Evolutionary conservation across 1,140 invertebrate genomes (phyloP).

Genomic region (Pseudomyrmex flavicornis): DNA sequence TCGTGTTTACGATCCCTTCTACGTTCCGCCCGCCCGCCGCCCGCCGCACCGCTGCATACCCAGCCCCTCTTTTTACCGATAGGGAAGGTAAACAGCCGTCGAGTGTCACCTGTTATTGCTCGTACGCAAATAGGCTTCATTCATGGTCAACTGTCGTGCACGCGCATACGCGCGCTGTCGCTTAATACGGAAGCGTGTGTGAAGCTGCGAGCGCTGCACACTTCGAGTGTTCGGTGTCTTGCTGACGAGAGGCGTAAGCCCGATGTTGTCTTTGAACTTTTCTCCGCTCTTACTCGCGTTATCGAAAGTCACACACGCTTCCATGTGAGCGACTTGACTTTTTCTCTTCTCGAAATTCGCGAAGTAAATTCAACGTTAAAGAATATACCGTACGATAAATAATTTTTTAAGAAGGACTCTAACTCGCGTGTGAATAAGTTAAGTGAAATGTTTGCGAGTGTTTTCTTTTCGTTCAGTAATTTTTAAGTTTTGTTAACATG

Average conservation of each 20-base stretch:
- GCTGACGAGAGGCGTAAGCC: background rate
- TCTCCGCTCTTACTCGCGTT: too few species aligned
- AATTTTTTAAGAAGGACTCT: too few species aligned
- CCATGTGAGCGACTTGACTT: too few species aligned
- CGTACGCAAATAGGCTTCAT: constrained; percentile 81
- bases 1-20: constrained; percentile 61
- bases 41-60: constrained; percentile 33
- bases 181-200: constrained; percentile 29
- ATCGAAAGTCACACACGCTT: too few species aligned
- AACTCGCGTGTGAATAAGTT: too few species aligned
- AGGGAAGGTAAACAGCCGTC: constrained; percentile 78
- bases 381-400: too few species aligned
- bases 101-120: constrained; percentile 82
- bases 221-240: background rate
- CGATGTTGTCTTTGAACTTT: background rate
- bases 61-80: constrained; percentile 77
- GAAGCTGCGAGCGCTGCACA: background rate
- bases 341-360: too few species aligned
- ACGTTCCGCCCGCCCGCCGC: constrained; percentile 41
- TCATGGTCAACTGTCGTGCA: constrained; percentile 74
- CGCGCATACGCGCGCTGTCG: constrained; percentile 41
- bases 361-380: too few species aligned
- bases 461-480: too few species aligned
- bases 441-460: too few species aligned
- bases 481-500: too few species aligned